Evolutionary conservation across 1,140 invertebrate species (phyloP).

Genomic region (Drosophila truncata): DNA sequence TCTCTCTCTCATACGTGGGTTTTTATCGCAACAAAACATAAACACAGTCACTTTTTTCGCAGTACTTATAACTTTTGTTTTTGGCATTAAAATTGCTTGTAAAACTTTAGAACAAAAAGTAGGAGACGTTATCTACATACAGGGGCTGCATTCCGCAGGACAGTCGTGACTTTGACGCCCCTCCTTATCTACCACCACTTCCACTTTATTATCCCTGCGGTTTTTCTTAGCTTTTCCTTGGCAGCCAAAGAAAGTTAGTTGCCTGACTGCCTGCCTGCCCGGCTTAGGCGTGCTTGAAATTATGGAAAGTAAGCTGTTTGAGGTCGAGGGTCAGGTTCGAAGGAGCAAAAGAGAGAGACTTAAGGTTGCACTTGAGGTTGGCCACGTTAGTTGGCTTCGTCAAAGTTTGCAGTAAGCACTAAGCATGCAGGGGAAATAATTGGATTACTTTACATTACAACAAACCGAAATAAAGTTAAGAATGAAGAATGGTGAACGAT

Average conservation of each 20-base stretch:
- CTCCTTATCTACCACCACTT: slow-evolving; percentile 48
- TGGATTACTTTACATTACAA: slow-evolving; percentile 39
- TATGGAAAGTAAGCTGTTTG: slow-evolving; percentile 70
- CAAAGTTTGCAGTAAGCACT: slow-evolving; percentile 20
- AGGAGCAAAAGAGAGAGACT: not conserved
- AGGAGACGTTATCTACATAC: slow-evolving; percentile 26
- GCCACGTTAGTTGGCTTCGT: slow-evolving; percentile 50
- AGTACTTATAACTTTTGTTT: slow-evolving; percentile 79
- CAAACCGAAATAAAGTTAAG: slow-evolving; percentile 13
- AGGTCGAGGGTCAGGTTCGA: slow-evolving; percentile 35
- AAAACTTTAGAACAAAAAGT: slow-evolving; percentile 67
- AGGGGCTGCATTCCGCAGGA: slow-evolving; percentile 53
- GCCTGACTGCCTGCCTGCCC: slow-evolving; percentile 21
- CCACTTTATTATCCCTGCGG: slow-evolving; percentile 77
- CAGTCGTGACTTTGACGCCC: slow-evolving; percentile 63
- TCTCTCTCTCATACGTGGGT: slow-evolving; percentile 9
- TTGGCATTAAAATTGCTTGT: slow-evolving; percentile 81
- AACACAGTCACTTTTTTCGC: slow-evolving; percentile 64
- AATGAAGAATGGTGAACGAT: slow-evolving; percentile 33
- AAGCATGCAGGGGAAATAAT: slow-evolving; percentile 45
- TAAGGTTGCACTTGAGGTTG: slow-evolving; percentile 24
- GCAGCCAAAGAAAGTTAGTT: slow-evolving; percentile 51
- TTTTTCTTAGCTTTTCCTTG: slow-evolving; percentile 48
- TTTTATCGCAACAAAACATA: slow-evolving; percentile 78
- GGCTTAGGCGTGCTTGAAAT: slow-evolving; percentile 71